Conservation (phyloP, 2,797 vertebrate species). For the Tachyglossus aculeatus region DNA sequence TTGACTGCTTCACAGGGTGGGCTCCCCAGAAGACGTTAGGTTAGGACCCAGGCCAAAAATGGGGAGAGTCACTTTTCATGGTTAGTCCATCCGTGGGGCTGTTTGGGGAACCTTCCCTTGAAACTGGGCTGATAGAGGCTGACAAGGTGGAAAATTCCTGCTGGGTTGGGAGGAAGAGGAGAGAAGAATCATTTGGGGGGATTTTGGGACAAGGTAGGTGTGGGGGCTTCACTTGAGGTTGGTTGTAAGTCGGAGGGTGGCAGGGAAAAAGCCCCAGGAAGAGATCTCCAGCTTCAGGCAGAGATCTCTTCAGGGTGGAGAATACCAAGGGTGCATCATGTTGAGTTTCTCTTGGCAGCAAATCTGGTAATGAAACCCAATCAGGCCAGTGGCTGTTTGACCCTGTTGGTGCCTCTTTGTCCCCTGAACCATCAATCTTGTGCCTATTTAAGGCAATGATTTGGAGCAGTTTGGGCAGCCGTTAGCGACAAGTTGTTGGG, state of each 20-base stretch:
- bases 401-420: background rate
- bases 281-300: too few relatives aligned
- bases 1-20: background rate
- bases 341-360: background rate
- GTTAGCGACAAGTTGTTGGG: too few relatives aligned
- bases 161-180: conserved; percentile 33
- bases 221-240: background rate
- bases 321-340: background rate
- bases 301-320: background rate
- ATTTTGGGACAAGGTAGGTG: background rate
- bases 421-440: too few relatives aligned
- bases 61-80: background rate
- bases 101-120: background rate
- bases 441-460: too few relatives aligned
- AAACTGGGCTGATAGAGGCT: conserved; percentile 33
- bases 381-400: background rate
- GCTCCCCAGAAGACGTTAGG: background rate
- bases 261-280: too few relatives aligned
- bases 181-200: background rate
- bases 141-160: conserved; percentile 15
- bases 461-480: too few relatives aligned
- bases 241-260: too few relatives aligned
- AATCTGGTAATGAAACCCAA: background rate
- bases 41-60: background rate
- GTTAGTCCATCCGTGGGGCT: too few relatives aligned